Conservation (phyloP, 2,797 vertebrate species). For the Fratercula arctica region DNA sequence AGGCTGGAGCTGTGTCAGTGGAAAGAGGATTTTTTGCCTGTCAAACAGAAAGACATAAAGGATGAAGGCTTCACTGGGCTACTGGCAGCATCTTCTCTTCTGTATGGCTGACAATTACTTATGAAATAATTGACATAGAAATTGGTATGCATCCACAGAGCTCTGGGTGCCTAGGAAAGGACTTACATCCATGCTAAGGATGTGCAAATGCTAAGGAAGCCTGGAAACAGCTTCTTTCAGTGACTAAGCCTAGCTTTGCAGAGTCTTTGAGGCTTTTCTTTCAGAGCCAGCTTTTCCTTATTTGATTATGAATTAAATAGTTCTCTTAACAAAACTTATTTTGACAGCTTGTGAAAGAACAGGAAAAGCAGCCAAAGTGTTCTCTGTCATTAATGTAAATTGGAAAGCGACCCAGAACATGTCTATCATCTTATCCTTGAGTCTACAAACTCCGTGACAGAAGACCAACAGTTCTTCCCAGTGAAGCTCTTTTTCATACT, state of each 20-base stretch:
- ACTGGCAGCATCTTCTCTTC: not conserved
- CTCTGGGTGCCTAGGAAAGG: not conserved
- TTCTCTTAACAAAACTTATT: not conserved
- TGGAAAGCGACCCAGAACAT: not conserved
- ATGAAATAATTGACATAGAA: not conserved
- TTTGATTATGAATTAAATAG: not conserved
- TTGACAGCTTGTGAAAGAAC: not conserved
- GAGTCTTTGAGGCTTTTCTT: not conserved
- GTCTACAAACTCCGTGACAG: not conserved
- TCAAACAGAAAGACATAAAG: not conserved
- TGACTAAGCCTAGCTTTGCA: not conserved
- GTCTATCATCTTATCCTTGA: not conserved
- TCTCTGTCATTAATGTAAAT: not conserved
- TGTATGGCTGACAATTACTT: not conserved
- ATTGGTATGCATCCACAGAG: not conserved
- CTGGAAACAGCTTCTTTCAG: not conserved
- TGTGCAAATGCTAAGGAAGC: not conserved
- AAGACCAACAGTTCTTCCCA: not conserved
- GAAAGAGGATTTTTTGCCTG: not conserved
- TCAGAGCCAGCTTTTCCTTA: not conserved
- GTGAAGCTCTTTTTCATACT: not conserved
- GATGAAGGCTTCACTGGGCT: not conserved
- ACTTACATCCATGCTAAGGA: not conserved
- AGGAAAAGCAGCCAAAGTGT: not conserved
- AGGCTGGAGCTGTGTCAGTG: not conserved